Conservation (phyloP, 2,113 vertebrate genomes). For the rabbit (Oryctolagus cuniculus) region mOryCun1.1 NC_091445.1:16312001-16312500, state of each 20-base stretch:
- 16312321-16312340: not conserved
- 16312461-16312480: not conserved
- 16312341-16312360: not conserved
- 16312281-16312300: not conserved
- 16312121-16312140: constrained; percentile 17
- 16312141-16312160: not conserved
- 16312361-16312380: not conserved
- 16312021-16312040: no score
- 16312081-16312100: not conserved
- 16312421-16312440: not conserved
- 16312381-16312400: not conserved
- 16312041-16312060: no score
- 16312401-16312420: not conserved
- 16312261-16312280: constrained; percentile 52
- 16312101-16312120: not conserved
- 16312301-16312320: not conserved
- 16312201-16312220: constrained; percentile 26
- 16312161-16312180: not conserved
- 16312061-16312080: constrained; percentile 28
- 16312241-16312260: not conserved
- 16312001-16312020: no score
- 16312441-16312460: not conserved
- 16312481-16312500: not conserved
- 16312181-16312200: constrained; percentile 51
- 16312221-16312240: constrained; percentile 37